phyloP scores from a whole-genome alignment of 2,113 vertebrate species.

The Chaetorhynchus papuensis region DNA sequence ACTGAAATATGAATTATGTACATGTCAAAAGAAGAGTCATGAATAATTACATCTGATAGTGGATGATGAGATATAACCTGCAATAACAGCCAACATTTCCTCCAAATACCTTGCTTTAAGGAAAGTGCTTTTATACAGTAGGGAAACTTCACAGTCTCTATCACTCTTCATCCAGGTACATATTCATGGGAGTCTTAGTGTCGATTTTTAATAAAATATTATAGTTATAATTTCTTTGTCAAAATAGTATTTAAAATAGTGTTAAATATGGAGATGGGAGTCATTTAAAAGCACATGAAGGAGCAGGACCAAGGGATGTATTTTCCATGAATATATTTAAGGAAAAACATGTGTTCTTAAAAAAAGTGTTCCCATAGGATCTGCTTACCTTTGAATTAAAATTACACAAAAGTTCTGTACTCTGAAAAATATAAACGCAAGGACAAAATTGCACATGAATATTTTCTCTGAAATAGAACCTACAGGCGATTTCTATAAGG shows the following conservation, averaged over 20 bases:
- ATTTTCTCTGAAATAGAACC: background rate
- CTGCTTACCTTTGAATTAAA: background rate
- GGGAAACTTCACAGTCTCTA: background rate
- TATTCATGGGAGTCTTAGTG: background rate
- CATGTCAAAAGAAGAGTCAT: background rate
- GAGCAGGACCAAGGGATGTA: background rate
- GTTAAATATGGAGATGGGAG: background rate
- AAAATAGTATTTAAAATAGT: background rate
- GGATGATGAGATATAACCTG: background rate
- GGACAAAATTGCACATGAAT: background rate
- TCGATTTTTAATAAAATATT: background rate
- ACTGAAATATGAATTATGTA: conserved; percentile 19
- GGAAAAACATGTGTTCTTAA: background rate
- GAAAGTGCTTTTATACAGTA: background rate
- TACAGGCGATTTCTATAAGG: background rate
- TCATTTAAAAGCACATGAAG: background rate
- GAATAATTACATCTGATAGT: background rate
- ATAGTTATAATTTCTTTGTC: background rate
- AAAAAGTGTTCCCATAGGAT: background rate
- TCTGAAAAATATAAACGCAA: background rate
- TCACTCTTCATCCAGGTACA: background rate
- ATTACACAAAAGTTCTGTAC: background rate
- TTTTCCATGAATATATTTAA: background rate
- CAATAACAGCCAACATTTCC: background rate
- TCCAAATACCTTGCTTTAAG: background rate